Evolutionary conservation across 2,113 vertebrate species (phyloP).

Genomic region (Malurus alboscapulatus): DNA sequence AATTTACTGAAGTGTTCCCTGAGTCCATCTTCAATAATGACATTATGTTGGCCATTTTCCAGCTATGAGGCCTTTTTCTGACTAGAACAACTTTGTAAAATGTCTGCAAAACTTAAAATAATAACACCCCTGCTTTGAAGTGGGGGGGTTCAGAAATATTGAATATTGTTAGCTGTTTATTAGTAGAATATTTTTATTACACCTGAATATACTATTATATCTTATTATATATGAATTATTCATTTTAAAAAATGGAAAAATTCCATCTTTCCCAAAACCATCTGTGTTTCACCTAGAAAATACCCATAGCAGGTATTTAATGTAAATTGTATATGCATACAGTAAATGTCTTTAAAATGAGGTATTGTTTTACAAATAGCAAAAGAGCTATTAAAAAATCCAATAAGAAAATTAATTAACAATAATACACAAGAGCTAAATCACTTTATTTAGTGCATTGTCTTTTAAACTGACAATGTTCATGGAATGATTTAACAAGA

Average conservation of each 20-base stretch:
- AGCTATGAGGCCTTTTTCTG: slow-evolving; percentile 51
- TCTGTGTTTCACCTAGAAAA: not conserved
- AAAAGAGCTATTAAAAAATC: not conserved
- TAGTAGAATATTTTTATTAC: slow-evolving; percentile 54
- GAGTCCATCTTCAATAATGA: slow-evolving; percentile 77
- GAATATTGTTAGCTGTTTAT: slow-evolving; percentile 39
- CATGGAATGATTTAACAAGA: not conserved
- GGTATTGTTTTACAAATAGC: not conserved
- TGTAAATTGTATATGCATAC: not conserved
- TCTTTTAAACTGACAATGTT: not conserved
- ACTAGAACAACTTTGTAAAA: slow-evolving; percentile 72
- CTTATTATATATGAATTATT: not conserved
- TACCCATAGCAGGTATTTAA: not conserved
- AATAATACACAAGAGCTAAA: not conserved
- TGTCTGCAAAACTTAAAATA: slow-evolving; percentile 66
- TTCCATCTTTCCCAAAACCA: not conserved
- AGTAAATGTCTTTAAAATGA: not conserved
- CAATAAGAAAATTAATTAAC: not conserved
- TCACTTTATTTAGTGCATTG: not conserved
- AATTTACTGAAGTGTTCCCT: slow-evolving; percentile 79
- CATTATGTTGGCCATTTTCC: slow-evolving; percentile 74
- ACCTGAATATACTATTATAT: slow-evolving; percentile 5
- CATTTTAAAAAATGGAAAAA: not conserved
- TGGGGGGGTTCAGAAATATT: not conserved
- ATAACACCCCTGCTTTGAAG: not conserved